Evolutionary conservation across 2,888 invertebrate species (phyloP).

Genomic region (Steinernema carpocapsae): DNA sequence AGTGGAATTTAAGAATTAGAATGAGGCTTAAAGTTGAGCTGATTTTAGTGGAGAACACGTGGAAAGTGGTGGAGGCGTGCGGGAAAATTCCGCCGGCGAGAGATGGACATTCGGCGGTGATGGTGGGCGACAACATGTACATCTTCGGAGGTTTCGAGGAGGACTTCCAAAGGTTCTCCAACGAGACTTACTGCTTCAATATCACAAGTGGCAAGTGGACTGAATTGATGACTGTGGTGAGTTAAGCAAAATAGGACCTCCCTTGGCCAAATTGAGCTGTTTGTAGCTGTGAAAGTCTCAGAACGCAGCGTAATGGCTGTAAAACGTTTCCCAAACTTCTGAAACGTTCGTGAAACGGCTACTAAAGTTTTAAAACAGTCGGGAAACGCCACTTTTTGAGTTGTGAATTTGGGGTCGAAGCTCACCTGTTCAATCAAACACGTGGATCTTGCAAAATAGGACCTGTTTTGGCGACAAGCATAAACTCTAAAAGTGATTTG

Average conservation of each 20-base stretch:
- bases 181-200: constrained; percentile 80
- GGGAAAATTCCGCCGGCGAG: constrained; percentile 81
- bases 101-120: constrained; percentile 85
- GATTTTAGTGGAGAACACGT: constrained; percentile 68
- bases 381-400: not conserved
- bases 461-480: not conserved
- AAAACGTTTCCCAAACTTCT: no score
- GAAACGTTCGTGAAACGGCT: no score
- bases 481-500: no score
- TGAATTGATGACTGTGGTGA: constrained; percentile 61
- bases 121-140: constrained; percentile 76
- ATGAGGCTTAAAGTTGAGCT: no score
- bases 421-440: no score
- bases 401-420: no score
- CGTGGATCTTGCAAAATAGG: no score
- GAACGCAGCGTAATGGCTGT: no score
- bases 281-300: no score
- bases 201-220: constrained; percentile 79
- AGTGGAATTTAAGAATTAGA: no score
- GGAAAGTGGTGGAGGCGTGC: constrained; percentile 69
- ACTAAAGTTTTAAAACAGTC: not conserved
- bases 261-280: no score
- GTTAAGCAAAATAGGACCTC: no score
- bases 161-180: constrained; percentile 80
- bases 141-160: constrained; percentile 91